Evolutionary conservation across 2,113 vertebrate genomes (phyloP), one percentile per base, ranked within the genome.

Genomic region (Bubo scandiacus): DNA sequence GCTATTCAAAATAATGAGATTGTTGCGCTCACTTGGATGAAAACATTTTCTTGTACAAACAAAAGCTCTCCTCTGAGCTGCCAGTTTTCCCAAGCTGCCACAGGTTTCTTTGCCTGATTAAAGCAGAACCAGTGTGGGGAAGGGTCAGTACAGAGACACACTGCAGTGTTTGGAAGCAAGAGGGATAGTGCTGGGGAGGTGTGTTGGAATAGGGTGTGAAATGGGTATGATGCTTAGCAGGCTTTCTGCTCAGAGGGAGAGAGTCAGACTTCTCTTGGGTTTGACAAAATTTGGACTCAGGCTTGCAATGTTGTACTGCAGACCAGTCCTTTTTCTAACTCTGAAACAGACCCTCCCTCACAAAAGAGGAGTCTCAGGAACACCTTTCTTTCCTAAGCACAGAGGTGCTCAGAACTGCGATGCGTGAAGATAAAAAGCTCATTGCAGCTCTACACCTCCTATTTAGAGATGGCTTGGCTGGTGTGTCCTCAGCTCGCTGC

Each of bases 1-100:
- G 23, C 80, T 57, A 62, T 81, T 87, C 43, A 54, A 85, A 93
- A 51, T 91, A 95, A 96, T 84, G 81, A 95, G 68, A 78, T 51
- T 36, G 70, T 75, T 88, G 88, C 3, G 3, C 79, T 90, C 1
- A 2, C 68, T 86, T 27, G 15, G 54, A 86, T 77, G 62, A 75
- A 91, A 95, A 92, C 3, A 5, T 63, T 79, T 79, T 54, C 54
- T 81, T 43, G 59, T 63, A 40, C 45, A 91, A 89, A 67, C 23
- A 66, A 54, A 55, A 51, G 38, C 61, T 42, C 36, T 93, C 52
- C 67, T 77, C 57, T 3, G 16, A 85, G 86, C 78, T 73, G 58
- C 42, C 62, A 65, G 45, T 47, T 84, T 74, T 83, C 57, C 52
- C n/a, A 58, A 19, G 34, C 55, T 73, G 26, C 61, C 73, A 87